Base-by-base conservation (phyloP, 2,797 vertebrate genomes). In the Macropus fuliginosus region DNA sequence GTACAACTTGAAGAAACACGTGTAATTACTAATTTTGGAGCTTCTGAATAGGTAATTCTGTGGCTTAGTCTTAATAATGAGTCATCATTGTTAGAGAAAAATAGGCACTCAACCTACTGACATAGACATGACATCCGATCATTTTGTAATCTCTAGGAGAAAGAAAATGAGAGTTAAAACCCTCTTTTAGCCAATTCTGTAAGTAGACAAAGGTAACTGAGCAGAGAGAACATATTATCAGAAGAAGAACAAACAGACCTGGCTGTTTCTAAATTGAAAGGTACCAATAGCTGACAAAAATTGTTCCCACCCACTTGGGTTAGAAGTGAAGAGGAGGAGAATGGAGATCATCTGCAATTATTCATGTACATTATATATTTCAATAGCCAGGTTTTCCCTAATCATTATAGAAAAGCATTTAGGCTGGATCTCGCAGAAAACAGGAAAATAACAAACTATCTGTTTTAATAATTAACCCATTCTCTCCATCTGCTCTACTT, bases 361-460 rank as follows among this genome's bases (percentile, higher is more conserved):
- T 10, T 59, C 21, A 13, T 2, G 10, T 1, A 40, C 9, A 8
- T 62, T n/a, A 0, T 1, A 24, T 0, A 12, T 18, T 1, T 4
- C 40, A 28, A 52, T 46, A 2, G 13, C 9, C 29, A 52, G 14
- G 10, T 11, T 50, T 46, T 3, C 12, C 46, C 62, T 0, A 5
- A 54, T 55, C n/a, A 13, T 0, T 0, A 0, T 3, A 50, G 40
- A 6, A 34, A 40, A 50, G 46, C 21, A 1, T 18, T 12, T 31
- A 29, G 10, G 34, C 1, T 12, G 27, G 24, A 46, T 50, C 27
- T 4, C 14, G 3, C 18, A 31, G 12, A 29, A 54, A 3, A 18
- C 40, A 90, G 81, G 54, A 55, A 55, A 92, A 55, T 5, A 28
- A 55, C n/a, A 29, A 8, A 14, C 59, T 34, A 31, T 13, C 9